Percentiles rank a stretch among this genome's conserved stretches.
These are phyloP conservation scores for Urocolius indicus DNA, from an alignment of 2,113 vertebrate genomes.

Conservation along the genomic window DNA sequence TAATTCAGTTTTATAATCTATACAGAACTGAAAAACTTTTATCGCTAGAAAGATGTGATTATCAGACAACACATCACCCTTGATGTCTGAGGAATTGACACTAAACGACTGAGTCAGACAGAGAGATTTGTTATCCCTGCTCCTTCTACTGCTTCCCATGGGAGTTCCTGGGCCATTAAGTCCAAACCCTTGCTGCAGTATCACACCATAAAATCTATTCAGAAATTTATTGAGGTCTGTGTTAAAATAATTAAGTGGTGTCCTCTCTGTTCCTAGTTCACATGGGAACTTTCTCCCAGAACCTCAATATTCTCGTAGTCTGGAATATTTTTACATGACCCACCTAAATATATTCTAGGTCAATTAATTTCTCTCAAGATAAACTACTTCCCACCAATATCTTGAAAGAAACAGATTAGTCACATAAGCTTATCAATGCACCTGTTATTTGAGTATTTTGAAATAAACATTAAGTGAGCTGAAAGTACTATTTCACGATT, in stretches of 20 bases:
- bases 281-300: background rate
- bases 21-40: background rate
- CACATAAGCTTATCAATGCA: background rate
- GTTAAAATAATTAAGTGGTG: background rate
- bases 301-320: background rate
- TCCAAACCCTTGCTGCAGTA: background rate
- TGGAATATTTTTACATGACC: background rate
- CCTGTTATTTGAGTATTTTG: background rate
- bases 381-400: background rate
- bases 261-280: accelerated
- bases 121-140: background rate
- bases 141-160: background rate
- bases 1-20: background rate
- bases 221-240: background rate
- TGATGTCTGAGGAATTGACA: background rate
- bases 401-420: background rate
- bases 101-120: background rate
- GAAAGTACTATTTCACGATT: background rate
- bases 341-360: background rate
- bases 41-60: background rate
- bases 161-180: background rate
- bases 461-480: background rate
- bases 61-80: background rate
- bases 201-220: background rate
- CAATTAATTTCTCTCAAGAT: background rate